These are phyloP conservation scores for Limnothrissa miodon DNA, from an alignment of 2,113 vertebrate species.

Conservation along the genomic window DNA sequence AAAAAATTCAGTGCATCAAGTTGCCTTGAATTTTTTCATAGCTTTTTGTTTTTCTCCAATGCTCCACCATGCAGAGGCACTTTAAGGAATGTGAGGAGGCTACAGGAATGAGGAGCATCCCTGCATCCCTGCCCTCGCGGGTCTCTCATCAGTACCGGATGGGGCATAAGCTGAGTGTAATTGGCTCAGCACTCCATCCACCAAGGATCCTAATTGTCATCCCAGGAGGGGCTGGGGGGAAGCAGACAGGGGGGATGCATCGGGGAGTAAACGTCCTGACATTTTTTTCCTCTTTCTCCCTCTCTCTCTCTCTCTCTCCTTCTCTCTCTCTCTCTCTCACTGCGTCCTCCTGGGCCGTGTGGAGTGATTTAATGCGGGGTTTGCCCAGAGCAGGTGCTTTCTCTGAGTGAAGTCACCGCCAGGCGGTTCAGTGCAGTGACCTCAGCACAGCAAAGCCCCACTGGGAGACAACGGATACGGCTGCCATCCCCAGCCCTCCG, in stretches of 20 bases:
- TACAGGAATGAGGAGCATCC: neutral
- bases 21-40: too few relatives aligned
- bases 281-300: neutral
- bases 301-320: constrained; percentile 39
- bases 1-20: too few relatives aligned
- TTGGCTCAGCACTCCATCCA: neutral
- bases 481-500: constrained; percentile 58
- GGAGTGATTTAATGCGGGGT: constrained; percentile 68
- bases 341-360: constrained; percentile 55
- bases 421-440: constrained; percentile 72
- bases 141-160: neutral
- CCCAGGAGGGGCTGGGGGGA: neutral
- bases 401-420: constrained; percentile 70
- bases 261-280: neutral
- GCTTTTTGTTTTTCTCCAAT: too few relatives aligned
- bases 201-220: constrained; percentile 1
- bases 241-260: neutral
- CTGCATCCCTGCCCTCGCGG: too few relatives aligned
- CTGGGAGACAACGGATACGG: constrained; percentile 63
- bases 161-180: neutral
- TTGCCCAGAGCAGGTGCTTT: constrained; percentile 69
- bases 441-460: constrained; percentile 65
- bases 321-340: constrained; percentile 34
- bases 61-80: neutral
- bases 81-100: neutral